Percentiles rank a stretch among this genome's conserved stretches.
These are phyloP conservation scores for Drosophila prolongata DNA, from an alignment of 2,888 invertebrate genomes.

Conservation along the genomic window DNA sequence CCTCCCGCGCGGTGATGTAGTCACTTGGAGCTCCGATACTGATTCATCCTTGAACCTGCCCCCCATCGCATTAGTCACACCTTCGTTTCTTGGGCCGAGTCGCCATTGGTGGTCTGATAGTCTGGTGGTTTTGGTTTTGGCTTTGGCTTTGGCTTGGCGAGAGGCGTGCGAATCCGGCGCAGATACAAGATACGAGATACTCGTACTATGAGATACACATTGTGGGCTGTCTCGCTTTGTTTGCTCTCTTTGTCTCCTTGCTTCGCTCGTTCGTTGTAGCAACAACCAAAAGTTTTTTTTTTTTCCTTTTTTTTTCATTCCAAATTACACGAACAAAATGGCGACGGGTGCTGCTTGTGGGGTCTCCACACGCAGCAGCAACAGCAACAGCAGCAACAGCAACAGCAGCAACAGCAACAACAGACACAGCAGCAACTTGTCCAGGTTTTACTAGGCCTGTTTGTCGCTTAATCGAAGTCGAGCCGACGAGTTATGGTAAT, in stretches of 20 bases:
- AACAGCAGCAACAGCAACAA: constrained; percentile 29
- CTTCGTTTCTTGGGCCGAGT: constrained; percentile 21
- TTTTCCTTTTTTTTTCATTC: constrained; percentile 20
- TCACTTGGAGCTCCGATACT: not conserved
- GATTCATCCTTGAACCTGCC: constrained; percentile 1
- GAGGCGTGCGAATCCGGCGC: constrained; percentile 63
- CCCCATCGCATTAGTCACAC: constrained; percentile 38
- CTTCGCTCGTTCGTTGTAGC: constrained; percentile 19
- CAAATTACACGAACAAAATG: constrained; percentile 72
- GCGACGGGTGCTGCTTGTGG: constrained; percentile 66
- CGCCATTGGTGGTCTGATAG: constrained; percentile 67
- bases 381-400: constrained; percentile 18
- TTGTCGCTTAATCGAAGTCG: constrained; percentile 76
- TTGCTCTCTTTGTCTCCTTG: constrained; percentile 18
- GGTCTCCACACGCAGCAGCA: constrained; percentile 66
- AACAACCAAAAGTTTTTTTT: constrained; percentile 9
- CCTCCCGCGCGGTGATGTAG: not conserved
- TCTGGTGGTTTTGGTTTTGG: constrained; percentile 4
- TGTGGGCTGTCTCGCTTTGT: constrained; percentile 36
- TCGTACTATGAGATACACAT: constrained; percentile 38
- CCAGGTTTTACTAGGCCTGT: constrained; percentile 30
- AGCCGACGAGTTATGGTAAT: constrained; percentile 81
- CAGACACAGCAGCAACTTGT: constrained; percentile 30
- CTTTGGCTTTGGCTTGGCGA: constrained; percentile 29
- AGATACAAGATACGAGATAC: constrained; percentile 59